phyloP scores from a whole-genome alignment of 2,113 vertebrate species.

The Ranitomeya imitator region DNA sequence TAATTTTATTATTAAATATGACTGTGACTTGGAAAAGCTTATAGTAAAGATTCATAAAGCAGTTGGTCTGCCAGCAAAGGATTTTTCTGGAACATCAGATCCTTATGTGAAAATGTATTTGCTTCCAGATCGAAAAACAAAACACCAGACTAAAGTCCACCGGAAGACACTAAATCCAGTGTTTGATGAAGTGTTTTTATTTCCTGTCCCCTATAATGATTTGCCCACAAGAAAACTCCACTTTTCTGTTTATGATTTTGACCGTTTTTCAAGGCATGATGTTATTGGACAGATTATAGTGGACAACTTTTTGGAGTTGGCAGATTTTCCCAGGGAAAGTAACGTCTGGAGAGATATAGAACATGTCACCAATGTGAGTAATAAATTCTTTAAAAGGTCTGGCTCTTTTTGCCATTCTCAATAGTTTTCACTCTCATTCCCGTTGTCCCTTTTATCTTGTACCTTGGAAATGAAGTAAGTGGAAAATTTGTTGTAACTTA shows the following conservation, averaged over 20 bases:
- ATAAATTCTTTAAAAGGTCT: not conserved
- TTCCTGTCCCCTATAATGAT: slow-evolving; percentile 93
- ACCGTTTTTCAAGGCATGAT: slow-evolving; percentile 96
- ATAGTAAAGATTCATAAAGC: slow-evolving; percentile 98
- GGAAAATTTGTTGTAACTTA: not conserved
- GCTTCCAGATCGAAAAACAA: slow-evolving; percentile 94
- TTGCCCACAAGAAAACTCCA: slow-evolving; percentile 92
- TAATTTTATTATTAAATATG: slow-evolving; percentile 94
- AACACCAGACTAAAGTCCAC: slow-evolving; percentile 99
- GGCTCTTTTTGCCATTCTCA: not conserved
- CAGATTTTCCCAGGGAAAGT: slow-evolving; percentile 96
- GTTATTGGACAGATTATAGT: slow-evolving; percentile 97
- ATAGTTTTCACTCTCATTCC: not conserved
- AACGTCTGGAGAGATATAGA: slow-evolving; percentile 94
- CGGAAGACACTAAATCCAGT: slow-evolving; percentile 97
- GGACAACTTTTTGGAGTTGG: slow-evolving; percentile 97
- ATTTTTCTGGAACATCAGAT: slow-evolving; percentile 97
- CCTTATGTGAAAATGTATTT: slow-evolving; percentile 98
- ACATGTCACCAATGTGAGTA: slow-evolving; percentile 95
- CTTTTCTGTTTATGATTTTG: slow-evolving; percentile 98
- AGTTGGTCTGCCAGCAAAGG: slow-evolving; percentile 93
- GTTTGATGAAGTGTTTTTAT: slow-evolving; percentile 98
- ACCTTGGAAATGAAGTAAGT: not conserved
- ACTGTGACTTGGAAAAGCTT: slow-evolving; percentile 95
- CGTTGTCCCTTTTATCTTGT: not conserved